Evolutionary conservation across 2,888 invertebrate genomes (phyloP).

Genomic region (Branchellion lobata): DNA sequence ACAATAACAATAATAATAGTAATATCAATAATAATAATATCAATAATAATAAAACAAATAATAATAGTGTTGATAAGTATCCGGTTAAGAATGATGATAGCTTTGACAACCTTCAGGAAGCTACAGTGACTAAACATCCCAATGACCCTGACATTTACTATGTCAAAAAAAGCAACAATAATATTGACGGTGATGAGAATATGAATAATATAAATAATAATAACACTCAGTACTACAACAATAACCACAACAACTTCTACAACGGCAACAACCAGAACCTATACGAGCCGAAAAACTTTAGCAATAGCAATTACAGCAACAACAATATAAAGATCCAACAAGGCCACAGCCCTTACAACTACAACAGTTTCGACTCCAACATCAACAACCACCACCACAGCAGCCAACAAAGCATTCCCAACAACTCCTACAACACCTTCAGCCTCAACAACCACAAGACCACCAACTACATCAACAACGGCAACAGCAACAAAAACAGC

Average conservation of each 20-base stretch:
- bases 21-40: too few relatives aligned
- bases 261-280: constrained; percentile 10
- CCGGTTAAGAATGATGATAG: too few relatives aligned
- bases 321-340: not conserved
- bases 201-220: too few relatives aligned
- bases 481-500: not conserved
- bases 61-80: too few relatives aligned
- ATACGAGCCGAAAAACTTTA: not conserved
- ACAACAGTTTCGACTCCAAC: not conserved
- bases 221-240: not conserved
- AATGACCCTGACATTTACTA: too few relatives aligned
- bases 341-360: not conserved
- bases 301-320: not conserved
- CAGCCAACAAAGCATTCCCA: not conserved
- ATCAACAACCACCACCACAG: not conserved
- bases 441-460: not conserved
- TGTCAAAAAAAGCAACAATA: too few relatives aligned
- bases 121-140: too few relatives aligned
- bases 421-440: not conserved
- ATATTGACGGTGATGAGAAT: too few relatives aligned
- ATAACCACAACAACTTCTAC: constrained; percentile 2
- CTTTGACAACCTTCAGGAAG: too few relatives aligned
- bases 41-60: too few relatives aligned
- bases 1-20: too few relatives aligned
- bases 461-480: not conserved